Evolutionary conservation across 2,888 invertebrate species (phyloP).

Genomic region (Blera fallax): DNA sequence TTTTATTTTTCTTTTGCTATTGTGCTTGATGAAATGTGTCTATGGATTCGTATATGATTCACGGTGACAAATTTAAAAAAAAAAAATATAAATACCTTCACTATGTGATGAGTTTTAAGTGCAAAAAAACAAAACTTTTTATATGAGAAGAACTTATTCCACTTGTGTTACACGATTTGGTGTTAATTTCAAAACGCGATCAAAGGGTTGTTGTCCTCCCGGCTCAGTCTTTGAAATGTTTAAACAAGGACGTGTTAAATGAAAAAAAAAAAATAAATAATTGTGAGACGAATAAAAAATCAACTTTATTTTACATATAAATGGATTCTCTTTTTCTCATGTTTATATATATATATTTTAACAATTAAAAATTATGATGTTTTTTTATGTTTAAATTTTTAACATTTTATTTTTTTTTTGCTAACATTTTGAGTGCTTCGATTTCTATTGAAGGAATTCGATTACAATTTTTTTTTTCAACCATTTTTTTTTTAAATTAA

Average conservation of each 20-base stretch:
- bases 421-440: slow-evolving; percentile 37
- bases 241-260: slow-evolving; percentile 18
- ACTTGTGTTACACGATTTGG: neutral
- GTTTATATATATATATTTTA: slow-evolving; percentile 12
- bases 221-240: slow-evolving; percentile 51
- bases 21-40: slow-evolving; percentile 15
- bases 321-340: slow-evolving; percentile 30
- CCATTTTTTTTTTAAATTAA: neutral
- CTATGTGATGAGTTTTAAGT: too few species aligned
- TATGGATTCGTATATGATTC: neutral
- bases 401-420: slow-evolving; percentile 23
- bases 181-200: slow-evolving; percentile 3
- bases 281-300: slow-evolving; percentile 71
- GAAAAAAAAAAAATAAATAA: slow-evolving; percentile 31
- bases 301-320: slow-evolving; percentile 63
- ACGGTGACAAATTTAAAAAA: neutral
- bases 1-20: neutral
- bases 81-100: neutral
- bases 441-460: slow-evolving; percentile 26
- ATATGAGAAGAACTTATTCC: slow-evolving; percentile 15
- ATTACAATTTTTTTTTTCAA: neutral
- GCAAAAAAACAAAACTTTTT: neutral
- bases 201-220: neutral
- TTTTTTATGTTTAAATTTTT: slow-evolving; percentile 25
- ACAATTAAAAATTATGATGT: neutral